phyloP scores from a whole-genome alignment of 2,888 invertebrate species.

The Coenonympha arcania region DNA sequence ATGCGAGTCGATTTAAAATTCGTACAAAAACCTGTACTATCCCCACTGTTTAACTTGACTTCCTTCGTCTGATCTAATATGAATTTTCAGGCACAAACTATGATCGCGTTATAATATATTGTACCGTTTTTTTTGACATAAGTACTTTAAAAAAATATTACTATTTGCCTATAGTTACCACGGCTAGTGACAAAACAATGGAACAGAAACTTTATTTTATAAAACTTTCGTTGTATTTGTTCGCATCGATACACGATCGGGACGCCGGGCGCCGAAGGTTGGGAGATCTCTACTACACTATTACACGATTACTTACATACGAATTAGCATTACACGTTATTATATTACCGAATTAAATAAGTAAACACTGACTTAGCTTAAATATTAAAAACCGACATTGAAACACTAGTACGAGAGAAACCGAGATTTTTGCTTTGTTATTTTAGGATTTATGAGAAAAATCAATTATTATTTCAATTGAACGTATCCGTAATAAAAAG shows the following conservation, averaged over 20 bases:
- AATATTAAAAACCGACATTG: conserved; percentile 64
- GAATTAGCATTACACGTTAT: conserved; percentile 57
- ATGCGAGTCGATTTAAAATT: too few relatives aligned
- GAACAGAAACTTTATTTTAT: conserved; percentile 40
- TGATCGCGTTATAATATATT: too few relatives aligned
- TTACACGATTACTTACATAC: conserved; percentile 70
- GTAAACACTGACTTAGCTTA: conserved; percentile 74
- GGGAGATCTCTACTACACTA: conserved; percentile 72
- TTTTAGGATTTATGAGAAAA: conserved; percentile 22
- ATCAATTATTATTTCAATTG: conserved; percentile 26
- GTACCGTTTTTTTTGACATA: too few relatives aligned
- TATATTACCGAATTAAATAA: conserved; percentile 65
- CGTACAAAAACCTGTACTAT: too few relatives aligned
- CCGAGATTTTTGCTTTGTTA: conserved; percentile 32
- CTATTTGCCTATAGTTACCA: conserved; percentile 6
- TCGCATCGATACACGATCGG: conserved; percentile 42
- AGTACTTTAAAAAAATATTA: not conserved
- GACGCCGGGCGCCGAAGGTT: conserved; percentile 65
- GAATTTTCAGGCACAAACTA: too few relatives aligned
- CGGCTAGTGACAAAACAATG: conserved; percentile 29
- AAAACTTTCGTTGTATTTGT: conserved; percentile 69
- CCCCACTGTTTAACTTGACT: too few relatives aligned
- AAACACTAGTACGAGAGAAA: conserved; percentile 51
- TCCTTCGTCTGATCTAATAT: too few relatives aligned
- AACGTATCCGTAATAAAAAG: conserved; percentile 11